Evolutionary conservation across 2,888 invertebrate genomes (phyloP).

Genomic region (Pandemis corylana): DNA sequence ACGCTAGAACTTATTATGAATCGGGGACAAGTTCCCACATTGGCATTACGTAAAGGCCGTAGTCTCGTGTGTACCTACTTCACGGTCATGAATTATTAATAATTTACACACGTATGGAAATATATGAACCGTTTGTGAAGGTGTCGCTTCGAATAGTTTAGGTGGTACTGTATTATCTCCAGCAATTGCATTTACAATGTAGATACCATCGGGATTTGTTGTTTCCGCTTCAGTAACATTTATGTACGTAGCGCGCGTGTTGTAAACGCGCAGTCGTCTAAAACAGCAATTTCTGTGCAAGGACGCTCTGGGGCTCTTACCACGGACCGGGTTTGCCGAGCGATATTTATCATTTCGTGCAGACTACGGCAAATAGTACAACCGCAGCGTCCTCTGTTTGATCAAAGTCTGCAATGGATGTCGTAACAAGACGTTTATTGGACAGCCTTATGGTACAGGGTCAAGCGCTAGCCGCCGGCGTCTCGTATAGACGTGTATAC

Average conservation of each 20-base stretch:
- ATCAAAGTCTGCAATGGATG: slow-evolving; percentile 51
- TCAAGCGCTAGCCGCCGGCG: slow-evolving; percentile 51
- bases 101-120: slow-evolving; percentile 36
- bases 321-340: slow-evolving; percentile 44
- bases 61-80: slow-evolving; percentile 23
- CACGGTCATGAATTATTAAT: slow-evolving; percentile 41
- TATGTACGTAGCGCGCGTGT: slow-evolving; percentile 52
- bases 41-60: slow-evolving; percentile 30
- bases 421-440: slow-evolving; percentile 51
- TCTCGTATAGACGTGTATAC: slow-evolving; percentile 43
- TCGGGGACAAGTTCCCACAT: slow-evolving; percentile 37
- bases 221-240: slow-evolving; percentile 60
- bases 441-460: slow-evolving; percentile 52
- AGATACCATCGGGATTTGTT: slow-evolving; percentile 59
- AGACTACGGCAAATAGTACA: slow-evolving; percentile 6
- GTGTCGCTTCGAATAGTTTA: slow-evolving; percentile 46
- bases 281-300: slow-evolving; percentile 59
- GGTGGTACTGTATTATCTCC: slow-evolving; percentile 55
- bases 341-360: slow-evolving; percentile 9
- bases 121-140: slow-evolving; percentile 53
- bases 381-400: slow-evolving; percentile 27
- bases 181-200: slow-evolving; percentile 61
- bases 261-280: slow-evolving; percentile 58
- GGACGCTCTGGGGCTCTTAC: slow-evolving; percentile 51
- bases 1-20: slow-evolving; percentile 33